Evolutionary conservation across 2,797 vertebrate genomes (phyloP).

Genomic region (Hydrophis major): DNA sequence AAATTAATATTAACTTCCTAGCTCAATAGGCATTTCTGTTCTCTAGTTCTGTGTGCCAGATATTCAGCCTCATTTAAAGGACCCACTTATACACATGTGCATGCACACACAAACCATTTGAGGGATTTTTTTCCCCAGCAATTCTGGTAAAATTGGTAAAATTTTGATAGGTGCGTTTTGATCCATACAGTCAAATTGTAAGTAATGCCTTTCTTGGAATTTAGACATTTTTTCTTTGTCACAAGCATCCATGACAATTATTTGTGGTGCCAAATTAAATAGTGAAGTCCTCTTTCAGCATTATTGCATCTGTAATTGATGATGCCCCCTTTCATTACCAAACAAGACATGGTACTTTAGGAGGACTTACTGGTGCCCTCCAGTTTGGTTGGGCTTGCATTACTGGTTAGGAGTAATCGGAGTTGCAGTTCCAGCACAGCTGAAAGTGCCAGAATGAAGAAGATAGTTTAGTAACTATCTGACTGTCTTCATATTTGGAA

Average conservation of each 20-base stretch:
- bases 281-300: neutral
- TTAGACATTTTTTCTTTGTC: too few species aligned
- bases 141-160: neutral
- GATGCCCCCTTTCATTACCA: neutral
- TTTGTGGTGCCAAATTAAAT: neutral
- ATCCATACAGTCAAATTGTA: neutral
- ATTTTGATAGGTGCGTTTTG: neutral
- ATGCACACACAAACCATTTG: neutral
- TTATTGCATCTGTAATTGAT: neutral
- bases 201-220: neutral
- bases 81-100: neutral
- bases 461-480: neutral
- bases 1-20: neutral
- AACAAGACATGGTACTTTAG: neutral
- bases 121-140: neutral
- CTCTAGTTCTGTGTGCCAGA: constrained; percentile 1
- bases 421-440: neutral
- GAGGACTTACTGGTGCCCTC: neutral
- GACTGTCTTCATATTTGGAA: neutral
- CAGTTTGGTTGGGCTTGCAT: neutral
- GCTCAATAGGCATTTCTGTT: neutral
- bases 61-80: neutral
- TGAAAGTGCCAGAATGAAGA: neutral
- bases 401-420: neutral
- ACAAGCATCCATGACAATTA: neutral